Base-by-base conservation (phyloP, 30 jellyfish, hydroid and myxozoan species). In the Aurelia sp. region DNA sequence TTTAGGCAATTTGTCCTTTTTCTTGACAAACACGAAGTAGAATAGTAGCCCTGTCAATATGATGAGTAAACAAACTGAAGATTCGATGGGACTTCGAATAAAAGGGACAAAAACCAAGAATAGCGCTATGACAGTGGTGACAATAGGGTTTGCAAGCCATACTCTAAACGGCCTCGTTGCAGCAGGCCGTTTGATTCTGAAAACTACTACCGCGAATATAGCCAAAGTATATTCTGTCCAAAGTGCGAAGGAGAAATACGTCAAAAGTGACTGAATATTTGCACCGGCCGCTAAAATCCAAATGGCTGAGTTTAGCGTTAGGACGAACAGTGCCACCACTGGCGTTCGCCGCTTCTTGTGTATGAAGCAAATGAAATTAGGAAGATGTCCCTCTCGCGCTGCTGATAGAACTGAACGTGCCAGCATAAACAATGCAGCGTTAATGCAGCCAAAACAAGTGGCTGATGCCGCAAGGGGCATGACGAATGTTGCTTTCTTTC, bases 131-230 rank as follows among this genome's bases (percentile, higher is more conserved):
- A 44, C 10, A 3, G 55, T 44, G 13, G 55, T 79, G 30, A 79
- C 2, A 18, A 88, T 64, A 17, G 96, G 96, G 13, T 37, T 80
- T 53, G 62, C 30, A 22, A 88, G 52, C 83, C 88, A 79, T 6
- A 88, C 96, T 70, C 79, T 88, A 77, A 50, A 88, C 7, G 96
- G 96, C 41, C 96, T 78, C 13, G 73, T 62, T 13, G 73, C 50
- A 16, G 61, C 71, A 5, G 96, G 96, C 62, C 67, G 73, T 19
- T 57, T 44, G 15, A 68, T 5, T 15, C 96, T 92, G 35, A 88
- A 27, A 7, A 78, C 71, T n/a, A 79, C 48, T 17, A 88, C 89
- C 4, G 76, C 86, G 62, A 77, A 68, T 17, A 86, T 17, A 5
- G 86, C 74, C 10, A 60, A 19, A 47, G 87, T 87, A 50, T 40